These are phyloP conservation scores for Rhogogaster chlorosoma DNA, from an alignment of 2,888 invertebrate species.

Conservation along the genomic window DNA sequence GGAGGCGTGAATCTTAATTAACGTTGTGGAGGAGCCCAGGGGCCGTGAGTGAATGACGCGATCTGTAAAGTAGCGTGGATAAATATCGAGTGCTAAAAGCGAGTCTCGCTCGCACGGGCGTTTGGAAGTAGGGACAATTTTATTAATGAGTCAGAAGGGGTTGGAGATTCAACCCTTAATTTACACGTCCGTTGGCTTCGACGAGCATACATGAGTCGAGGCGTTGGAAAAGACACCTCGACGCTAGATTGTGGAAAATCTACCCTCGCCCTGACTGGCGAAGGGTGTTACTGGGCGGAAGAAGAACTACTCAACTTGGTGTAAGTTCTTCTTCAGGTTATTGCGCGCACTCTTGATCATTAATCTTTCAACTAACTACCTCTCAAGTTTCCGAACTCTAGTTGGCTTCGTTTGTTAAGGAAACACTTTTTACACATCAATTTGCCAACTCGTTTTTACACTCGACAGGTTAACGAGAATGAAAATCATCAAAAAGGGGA, in stretches of 20 bases:
- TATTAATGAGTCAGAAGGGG: conserved; percentile 24
- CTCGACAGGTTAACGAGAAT: neutral
- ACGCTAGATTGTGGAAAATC: neutral
- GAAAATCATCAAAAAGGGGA: neutral
- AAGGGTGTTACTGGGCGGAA: neutral
- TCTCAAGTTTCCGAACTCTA: conserved; percentile 18
- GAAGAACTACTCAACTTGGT: conserved; percentile 9
- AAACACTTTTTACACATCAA: conserved; percentile 25
- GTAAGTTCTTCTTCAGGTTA: conserved; percentile 6
- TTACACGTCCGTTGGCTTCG: conserved; percentile 10
- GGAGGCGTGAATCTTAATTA: conserved; percentile 43
- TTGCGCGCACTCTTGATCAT: conserved; percentile 7
- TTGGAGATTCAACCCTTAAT: conserved; percentile 30
- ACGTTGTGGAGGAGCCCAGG: neutral
- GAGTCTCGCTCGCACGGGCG: neutral
- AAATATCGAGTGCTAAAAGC: conserved; percentile 34
- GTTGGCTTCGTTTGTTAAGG: conserved; percentile 28
- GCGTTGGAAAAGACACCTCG: neutral
- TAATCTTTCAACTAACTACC: conserved; percentile 19
- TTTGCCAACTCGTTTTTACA: conserved; percentile 15
- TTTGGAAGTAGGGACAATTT: conserved; percentile 5
- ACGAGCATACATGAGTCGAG: neutral
- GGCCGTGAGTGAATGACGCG: conserved; percentile 37
- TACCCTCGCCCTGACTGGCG: neutral
- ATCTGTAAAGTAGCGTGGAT: conserved; percentile 32